These are phyloP conservation scores for Bemisia tabaci DNA, from an alignment of 1,140 invertebrate genomes.

Conservation along the genomic window DNA sequence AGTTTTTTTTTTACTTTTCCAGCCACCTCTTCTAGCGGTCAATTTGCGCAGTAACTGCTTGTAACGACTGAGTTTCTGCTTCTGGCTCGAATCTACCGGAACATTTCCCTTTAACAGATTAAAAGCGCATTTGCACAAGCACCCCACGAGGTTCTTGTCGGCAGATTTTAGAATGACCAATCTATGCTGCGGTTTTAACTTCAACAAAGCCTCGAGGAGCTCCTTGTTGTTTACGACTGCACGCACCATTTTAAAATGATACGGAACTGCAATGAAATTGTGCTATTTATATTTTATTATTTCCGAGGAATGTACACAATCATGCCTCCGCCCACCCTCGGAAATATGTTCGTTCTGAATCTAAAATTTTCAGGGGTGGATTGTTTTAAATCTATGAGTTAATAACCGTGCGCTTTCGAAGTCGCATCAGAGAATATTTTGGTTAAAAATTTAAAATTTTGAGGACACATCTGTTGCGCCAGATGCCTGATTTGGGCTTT, in stretches of 20 bases:
- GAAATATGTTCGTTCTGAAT: slow-evolving; percentile 12
- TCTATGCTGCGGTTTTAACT: slow-evolving; percentile 3
- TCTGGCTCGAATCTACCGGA: not conserved
- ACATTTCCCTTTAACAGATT: slow-evolving; percentile 10
- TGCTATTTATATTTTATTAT: not conserved
- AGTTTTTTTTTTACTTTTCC: slow-evolving; percentile 11
- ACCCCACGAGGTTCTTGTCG: not conserved
- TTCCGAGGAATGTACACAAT: not conserved
- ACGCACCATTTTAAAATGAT: not conserved
- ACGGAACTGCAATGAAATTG: not conserved
- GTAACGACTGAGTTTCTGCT: not conserved
- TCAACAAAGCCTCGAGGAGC: not conserved
- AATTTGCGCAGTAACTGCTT: slow-evolving; percentile 6
- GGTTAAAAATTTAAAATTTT: slow-evolving; percentile 1
- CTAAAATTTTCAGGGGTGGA: slow-evolving; percentile 7
- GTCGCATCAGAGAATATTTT: slow-evolving; percentile 10
- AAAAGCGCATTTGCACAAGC: slow-evolving; percentile 7
- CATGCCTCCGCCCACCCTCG: slow-evolving; percentile 2
- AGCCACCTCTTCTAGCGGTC: not conserved
- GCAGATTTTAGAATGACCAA: slow-evolving; percentile 5
- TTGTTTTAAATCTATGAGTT: slow-evolving; percentile 13
- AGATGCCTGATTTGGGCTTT: slow-evolving; percentile 12
- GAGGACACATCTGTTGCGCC: slow-evolving; percentile 8
- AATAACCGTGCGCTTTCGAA: slow-evolving; percentile 7
- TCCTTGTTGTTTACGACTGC: not conserved